Evolutionary conservation across 2,113 vertebrate species (phyloP).

Genomic region (Tylochromis polylepis): DNA sequence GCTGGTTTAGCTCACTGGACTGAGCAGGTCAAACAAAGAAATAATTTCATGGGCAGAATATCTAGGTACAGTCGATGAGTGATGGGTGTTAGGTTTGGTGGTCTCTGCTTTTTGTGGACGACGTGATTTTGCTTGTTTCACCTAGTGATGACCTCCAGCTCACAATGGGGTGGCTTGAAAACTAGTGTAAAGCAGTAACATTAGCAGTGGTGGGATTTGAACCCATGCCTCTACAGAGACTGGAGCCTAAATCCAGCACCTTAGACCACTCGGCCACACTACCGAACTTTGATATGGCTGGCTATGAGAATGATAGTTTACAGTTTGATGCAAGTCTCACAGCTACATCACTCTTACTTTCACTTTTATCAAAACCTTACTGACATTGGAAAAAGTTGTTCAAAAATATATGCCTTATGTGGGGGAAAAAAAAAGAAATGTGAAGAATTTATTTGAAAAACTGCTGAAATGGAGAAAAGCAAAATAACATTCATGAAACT

Average conservation of each 20-base stretch:
- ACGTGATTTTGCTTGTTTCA: too few relatives aligned
- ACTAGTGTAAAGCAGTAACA: neutral
- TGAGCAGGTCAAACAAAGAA: too few relatives aligned
- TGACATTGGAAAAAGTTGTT: neutral
- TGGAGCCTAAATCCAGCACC: neutral
- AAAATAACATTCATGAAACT: neutral
- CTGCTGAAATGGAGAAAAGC: neutral
- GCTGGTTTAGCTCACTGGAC: too few relatives aligned
- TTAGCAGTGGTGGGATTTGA: neutral
- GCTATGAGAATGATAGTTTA: neutral
- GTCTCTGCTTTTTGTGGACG: too few relatives aligned
- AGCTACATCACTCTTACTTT: neutral
- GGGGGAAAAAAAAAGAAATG: neutral
- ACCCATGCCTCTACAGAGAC: neutral
- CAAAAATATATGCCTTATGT: neutral
- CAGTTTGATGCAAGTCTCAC: neutral
- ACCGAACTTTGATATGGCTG: accelerated
- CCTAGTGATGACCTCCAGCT: too few relatives aligned
- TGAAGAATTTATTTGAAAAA: neutral
- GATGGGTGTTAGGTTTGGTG: too few relatives aligned
- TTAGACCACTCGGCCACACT: neutral
- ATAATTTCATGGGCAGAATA: too few relatives aligned
- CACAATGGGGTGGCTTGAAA: neutral
- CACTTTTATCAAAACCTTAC: neutral
- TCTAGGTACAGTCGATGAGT: too few relatives aligned